Conservation (phyloP, 2,797 vertebrate genomes). For the Arrhamphus sclerolepis region DNA sequence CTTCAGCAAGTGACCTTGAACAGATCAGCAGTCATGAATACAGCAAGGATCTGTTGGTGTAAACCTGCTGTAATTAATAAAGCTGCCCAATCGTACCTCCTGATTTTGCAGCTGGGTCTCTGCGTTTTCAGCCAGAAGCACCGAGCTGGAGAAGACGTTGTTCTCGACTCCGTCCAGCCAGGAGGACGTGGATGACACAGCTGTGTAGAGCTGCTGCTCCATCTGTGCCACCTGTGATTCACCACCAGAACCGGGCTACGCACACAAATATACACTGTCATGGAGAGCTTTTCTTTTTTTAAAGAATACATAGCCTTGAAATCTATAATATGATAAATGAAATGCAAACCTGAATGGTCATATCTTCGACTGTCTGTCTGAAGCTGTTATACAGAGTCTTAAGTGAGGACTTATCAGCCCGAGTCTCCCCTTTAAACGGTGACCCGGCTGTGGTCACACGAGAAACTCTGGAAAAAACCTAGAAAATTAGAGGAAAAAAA, state of each 20-base stretch:
- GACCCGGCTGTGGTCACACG: slow-evolving; percentile 81
- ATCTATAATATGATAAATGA: neutral
- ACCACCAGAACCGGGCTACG: slow-evolving; percentile 65
- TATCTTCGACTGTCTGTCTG: slow-evolving; percentile 85
- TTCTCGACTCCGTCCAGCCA: slow-evolving; percentile 95
- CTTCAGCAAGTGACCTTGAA: too few species aligned
- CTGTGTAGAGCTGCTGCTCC: slow-evolving; percentile 90
- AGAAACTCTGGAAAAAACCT: slow-evolving; percentile 88
- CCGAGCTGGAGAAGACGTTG: slow-evolving; percentile 84
- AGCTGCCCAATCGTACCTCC: slow-evolving; percentile 76
- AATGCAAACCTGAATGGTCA: slow-evolving; percentile 68
- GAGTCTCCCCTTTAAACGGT: slow-evolving; percentile 82
- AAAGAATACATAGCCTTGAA: neutral
- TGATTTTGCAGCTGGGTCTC: slow-evolving; percentile 86
- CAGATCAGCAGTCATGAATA: too few species aligned
- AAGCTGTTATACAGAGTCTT: slow-evolving; percentile 84
- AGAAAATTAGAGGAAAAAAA: slow-evolving; percentile 7
- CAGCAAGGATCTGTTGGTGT: too few species aligned
- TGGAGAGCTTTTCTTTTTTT: neutral
- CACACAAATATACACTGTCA: slow-evolving; percentile 2
- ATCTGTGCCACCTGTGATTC: slow-evolving; percentile 78
- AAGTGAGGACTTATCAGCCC: slow-evolving; percentile 81
- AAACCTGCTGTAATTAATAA: too few species aligned
- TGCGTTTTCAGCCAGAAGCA: slow-evolving; percentile 83
- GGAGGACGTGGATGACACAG: slow-evolving; percentile 86